These are phyloP conservation scores for Myiagra hebetior DNA, from an alignment of 2,113 vertebrate genomes.

Conservation along the genomic window DNA sequence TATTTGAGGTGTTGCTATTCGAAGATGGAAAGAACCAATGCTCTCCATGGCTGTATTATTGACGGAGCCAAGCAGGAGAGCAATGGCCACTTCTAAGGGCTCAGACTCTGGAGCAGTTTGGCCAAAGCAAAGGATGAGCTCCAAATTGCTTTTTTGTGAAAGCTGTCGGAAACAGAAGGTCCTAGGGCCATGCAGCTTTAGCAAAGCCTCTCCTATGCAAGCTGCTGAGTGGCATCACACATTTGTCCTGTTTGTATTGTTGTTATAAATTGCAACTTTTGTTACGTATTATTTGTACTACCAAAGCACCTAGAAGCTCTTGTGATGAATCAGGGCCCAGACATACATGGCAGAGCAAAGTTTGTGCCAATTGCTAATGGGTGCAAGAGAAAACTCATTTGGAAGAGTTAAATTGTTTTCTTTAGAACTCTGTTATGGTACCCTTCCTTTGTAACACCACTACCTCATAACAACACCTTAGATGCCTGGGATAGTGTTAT, in stretches of 20 bases:
- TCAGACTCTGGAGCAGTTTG: background rate
- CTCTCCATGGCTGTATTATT: background rate
- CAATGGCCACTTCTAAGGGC: background rate
- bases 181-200: background rate
- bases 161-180: background rate
- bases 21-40: background rate
- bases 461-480: slow-evolving; percentile 72
- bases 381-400: slow-evolving; percentile 37
- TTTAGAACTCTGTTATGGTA: slow-evolving; percentile 63
- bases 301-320: background rate
- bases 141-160: background rate
- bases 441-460: slow-evolving; percentile 61
- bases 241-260: background rate
- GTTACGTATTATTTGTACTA: background rate
- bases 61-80: background rate
- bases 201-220: background rate
- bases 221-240: background rate
- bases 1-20: background rate
- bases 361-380: background rate
- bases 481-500: slow-evolving; percentile 69
- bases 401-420: slow-evolving; percentile 60
- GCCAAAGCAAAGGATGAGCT: background rate
- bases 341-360: background rate
- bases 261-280: background rate
- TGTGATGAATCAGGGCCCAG: background rate